Percentiles rank a stretch among this genome's conserved stretches.
phyloP scores from a whole-genome alignment of 2,888 invertebrate species.

The Agrotis segetum region DNA sequence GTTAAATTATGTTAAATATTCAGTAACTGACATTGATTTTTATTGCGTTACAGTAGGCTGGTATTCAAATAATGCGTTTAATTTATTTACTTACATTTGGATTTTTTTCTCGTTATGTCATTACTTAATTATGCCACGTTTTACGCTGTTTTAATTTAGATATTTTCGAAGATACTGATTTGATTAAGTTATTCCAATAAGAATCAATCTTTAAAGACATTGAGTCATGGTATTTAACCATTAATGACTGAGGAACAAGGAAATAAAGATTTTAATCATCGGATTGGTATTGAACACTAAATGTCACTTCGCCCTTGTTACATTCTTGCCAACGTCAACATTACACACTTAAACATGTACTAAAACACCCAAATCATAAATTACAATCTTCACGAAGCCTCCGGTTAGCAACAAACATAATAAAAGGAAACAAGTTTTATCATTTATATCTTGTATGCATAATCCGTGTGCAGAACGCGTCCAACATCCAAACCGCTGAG shows the following conservation, averaged over 20 bases:
- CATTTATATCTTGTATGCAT: conserved; percentile 23
- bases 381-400: background rate
- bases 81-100: conserved; percentile 23
- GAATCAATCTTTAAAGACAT: background rate
- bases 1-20: conserved; percentile 61
- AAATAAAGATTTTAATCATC: conserved; percentile 12
- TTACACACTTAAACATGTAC: too few relatives aligned
- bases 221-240: background rate
- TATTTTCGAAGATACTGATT: too few relatives aligned
- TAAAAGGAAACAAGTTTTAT: conserved; percentile 36
- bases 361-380: background rate
- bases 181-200: too few relatives aligned
- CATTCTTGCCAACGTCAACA: too few relatives aligned
- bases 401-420: conserved; percentile 8
- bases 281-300: background rate
- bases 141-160: too few relatives aligned
- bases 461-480: conserved; percentile 51
- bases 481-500: conserved; percentile 62
- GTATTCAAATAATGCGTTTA: conserved; percentile 48
- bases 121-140: background rate
- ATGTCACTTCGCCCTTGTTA: conserved; percentile 2
- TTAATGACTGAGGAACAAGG: conserved; percentile 25
- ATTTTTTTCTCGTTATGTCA: conserved; percentile 13
- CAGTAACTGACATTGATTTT: conserved; percentile 65
- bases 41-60: conserved; percentile 49